Evolutionary conservation across 2,113 vertebrate genomes (phyloP), one percentile per base, ranked within the genome.

Genomic region (Rhinopomastus cyanomelas): DNA sequence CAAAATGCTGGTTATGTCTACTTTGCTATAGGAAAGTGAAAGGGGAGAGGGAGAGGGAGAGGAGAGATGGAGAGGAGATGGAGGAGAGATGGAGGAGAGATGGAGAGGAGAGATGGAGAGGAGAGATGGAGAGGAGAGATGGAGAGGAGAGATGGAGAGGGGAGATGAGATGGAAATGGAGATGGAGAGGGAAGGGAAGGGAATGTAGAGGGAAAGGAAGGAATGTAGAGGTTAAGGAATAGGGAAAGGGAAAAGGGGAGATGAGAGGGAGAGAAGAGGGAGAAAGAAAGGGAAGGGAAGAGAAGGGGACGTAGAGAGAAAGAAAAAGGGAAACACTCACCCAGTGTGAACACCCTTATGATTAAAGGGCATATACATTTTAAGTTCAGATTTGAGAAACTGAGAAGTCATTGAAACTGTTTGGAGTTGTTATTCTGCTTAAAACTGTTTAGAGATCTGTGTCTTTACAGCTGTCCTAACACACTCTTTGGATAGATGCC

Each of bases 1-100:
- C 51, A 85, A 87, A 92, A 90, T 53, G 3, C 11, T 76, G 26
- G 9, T 55, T 83, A 26, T 56, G 6, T 34, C 29, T 69, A 46
- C 18, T 68, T 92, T 44, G 52, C 8, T 60, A 37, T 12, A 79
- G 5, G 2, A 76, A 71, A 85, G 8, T 4, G 59, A 75, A 66
- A 11, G 16, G 8, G 2, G 17, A 27, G 51, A 26, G 25, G 25
- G 25, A 27, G 25, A 53, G 23, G 29, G 29, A 29, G 52, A 29
- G 26, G 7, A 11, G 46, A 39, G 11, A 4, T 2, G 1, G 4
- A 11, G 21, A 9, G 2, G 11, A 3, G 8, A 7, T 1, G 26
- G 2, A 19, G 3, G n/a, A n/a, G 29, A 29, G 23, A 53, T 13
- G 14, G 26, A 12, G 15, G 13, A 53, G 23, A 27, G 29, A 29